Evolutionary conservation across 2,888 invertebrate species (phyloP).

Genomic region (Clistopyga incitator): DNA sequence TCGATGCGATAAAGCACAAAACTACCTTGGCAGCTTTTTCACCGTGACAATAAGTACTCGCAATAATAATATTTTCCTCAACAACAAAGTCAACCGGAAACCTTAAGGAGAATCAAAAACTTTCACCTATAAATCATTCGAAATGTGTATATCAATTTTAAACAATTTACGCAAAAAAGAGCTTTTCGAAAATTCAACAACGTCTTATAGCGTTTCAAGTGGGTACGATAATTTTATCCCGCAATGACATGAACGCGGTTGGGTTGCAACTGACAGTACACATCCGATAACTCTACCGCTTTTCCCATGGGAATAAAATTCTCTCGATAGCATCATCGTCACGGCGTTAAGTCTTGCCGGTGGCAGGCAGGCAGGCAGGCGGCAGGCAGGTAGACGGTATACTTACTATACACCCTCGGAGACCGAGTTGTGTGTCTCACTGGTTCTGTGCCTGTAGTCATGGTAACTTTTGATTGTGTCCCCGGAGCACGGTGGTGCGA

Average conservation of each 20-base stretch:
- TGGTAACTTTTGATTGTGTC: slow-evolving; percentile 82
- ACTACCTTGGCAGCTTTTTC: not conserved
- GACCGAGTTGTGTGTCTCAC: slow-evolving; percentile 24
- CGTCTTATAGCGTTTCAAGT: not conserved
- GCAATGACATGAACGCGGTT: not conserved
- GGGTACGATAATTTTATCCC: not conserved
- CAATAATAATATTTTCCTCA: not conserved
- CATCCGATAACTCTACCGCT: not conserved
- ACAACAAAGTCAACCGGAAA: not conserved
- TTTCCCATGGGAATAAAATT: slow-evolving; percentile 6
- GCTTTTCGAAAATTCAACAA: no score
- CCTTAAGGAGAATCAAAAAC: not conserved
- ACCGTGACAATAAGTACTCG: not conserved
- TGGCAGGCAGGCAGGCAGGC: no score
- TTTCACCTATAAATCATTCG: not conserved
- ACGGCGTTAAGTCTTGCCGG: slow-evolving; percentile 6
- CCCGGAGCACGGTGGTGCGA: slow-evolving; percentile 66
- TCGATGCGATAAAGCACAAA: slow-evolving; percentile 1
- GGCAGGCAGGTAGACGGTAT: not conserved
- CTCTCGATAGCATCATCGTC: slow-evolving; percentile 19
- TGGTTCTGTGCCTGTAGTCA: slow-evolving; percentile 74
- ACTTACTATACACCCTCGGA: slow-evolving; percentile 16
- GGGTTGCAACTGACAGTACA: not conserved
- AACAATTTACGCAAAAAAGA: no score
- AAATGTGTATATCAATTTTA: not conserved